These are phyloP conservation scores for Drosophila mulleri DNA, from an alignment of 2,888 invertebrate species.

Conservation along the genomic window DNA sequence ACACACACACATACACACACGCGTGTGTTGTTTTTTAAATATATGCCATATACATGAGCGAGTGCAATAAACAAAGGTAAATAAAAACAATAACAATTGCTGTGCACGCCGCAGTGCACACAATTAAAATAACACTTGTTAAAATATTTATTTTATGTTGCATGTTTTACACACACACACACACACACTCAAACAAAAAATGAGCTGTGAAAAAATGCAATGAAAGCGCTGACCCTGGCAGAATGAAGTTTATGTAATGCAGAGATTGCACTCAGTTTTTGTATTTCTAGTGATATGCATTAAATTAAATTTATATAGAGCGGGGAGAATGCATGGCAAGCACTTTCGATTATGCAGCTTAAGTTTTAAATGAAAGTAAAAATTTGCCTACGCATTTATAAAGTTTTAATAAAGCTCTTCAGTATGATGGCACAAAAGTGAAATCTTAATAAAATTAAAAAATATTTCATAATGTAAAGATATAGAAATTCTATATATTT, in stretches of 20 bases:
- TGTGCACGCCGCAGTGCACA: slow-evolving; percentile 60
- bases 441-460: too few species aligned
- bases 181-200: slow-evolving; percentile 23
- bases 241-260: slow-evolving; percentile 38
- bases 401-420: too few species aligned
- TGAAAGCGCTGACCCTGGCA: slow-evolving; percentile 54
- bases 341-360: slow-evolving; percentile 5
- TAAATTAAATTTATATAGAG: slow-evolving; percentile 9
- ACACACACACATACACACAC: neutral
- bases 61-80: slow-evolving; percentile 45
- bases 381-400: neutral
- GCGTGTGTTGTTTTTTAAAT: neutral
- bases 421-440: too few species aligned
- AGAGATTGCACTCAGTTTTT: slow-evolving; percentile 20
- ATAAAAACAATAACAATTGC: slow-evolving; percentile 45
- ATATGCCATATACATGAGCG: neutral
- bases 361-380: neutral
- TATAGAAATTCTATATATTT: too few species aligned
- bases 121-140: slow-evolving; percentile 78
- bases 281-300: slow-evolving; percentile 4
- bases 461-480: too few species aligned
- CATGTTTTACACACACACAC: slow-evolving; percentile 23
- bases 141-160: slow-evolving; percentile 73
- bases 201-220: slow-evolving; percentile 41
- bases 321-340: neutral